Evolutionary conservation across 1,140 invertebrate genomes (phyloP).

Genomic region (Adelges cooleyi): DNA sequence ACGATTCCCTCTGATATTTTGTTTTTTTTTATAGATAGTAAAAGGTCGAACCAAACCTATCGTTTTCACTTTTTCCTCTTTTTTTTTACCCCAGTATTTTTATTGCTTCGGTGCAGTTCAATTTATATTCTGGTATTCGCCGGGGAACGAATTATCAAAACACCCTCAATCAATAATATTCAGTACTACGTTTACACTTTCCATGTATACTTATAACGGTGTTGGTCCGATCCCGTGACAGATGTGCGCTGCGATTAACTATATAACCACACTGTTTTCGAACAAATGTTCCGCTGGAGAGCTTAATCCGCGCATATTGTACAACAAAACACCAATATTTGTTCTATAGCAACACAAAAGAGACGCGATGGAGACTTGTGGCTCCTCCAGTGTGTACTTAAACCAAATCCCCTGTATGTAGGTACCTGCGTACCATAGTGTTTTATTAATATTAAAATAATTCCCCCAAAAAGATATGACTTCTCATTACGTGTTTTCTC

Average conservation of each 20-base stretch:
- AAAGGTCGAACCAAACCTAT: background rate
- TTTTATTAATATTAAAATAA: too few relatives aligned
- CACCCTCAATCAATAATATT: background rate
- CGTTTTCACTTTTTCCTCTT: constrained; percentile 18
- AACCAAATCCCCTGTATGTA: too few relatives aligned
- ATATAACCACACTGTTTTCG: background rate
- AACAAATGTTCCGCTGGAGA: background rate
- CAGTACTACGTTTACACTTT: background rate
- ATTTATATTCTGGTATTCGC: constrained; percentile 20
- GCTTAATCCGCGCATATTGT: too few relatives aligned
- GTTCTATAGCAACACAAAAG: too few relatives aligned
- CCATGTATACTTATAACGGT: background rate
- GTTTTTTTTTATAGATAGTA: constrained; percentile 13
- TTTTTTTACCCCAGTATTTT: constrained; percentile 1
- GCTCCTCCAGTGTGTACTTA: too few relatives aligned
- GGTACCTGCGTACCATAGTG: too few relatives aligned
- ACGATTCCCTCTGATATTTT: constrained; percentile 8
- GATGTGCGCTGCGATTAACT: background rate
- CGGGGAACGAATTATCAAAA: background rate
- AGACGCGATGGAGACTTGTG: too few relatives aligned
- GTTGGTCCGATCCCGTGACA: too few relatives aligned
- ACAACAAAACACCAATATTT: too few relatives aligned
- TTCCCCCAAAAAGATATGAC: too few relatives aligned
- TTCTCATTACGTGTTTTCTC: too few relatives aligned
- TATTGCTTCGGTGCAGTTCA: constrained; percentile 13